These are phyloP conservation scores for Leistus spinibarbis DNA, from an alignment of 2,888 invertebrate species.

Conservation along the genomic window DNA sequence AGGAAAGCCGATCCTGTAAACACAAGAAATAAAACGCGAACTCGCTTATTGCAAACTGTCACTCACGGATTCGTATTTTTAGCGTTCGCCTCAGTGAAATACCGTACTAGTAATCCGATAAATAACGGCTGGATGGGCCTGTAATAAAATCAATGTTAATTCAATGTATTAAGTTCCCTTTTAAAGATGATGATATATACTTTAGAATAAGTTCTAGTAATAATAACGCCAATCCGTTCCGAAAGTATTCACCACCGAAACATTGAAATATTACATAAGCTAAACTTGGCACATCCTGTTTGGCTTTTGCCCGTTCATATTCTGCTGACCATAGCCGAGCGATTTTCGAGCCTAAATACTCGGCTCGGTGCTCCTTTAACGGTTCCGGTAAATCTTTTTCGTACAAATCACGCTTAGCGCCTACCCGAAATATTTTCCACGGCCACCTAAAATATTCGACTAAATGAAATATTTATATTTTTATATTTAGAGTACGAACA, in stretches of 20 bases:
- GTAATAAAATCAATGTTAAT: conserved; percentile 43
- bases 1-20: conserved; percentile 51
- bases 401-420: conserved; percentile 49
- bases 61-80: conserved; percentile 47
- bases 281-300: conserved; percentile 64
- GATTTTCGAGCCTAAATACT: conserved; percentile 64
- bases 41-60: conserved; percentile 14
- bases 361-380: conserved; percentile 66
- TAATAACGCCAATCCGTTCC: conserved; percentile 63
- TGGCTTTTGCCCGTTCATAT: conserved; percentile 55
- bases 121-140: conserved; percentile 59
- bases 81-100: conserved; percentile 59
- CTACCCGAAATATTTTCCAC: conserved; percentile 49
- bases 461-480: neutral
- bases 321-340: conserved; percentile 68
- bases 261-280: conserved; percentile 62
- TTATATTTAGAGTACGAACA: conserved; percentile 41
- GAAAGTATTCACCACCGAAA: conserved; percentile 63
- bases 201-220: conserved; percentile 62
- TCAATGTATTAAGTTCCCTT: conserved; percentile 9
- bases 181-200: conserved; percentile 48
- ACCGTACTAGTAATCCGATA: conserved; percentile 60
- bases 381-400: conserved; percentile 70
- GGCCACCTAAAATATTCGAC: conserved; percentile 46
- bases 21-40: neutral